Evolutionary conservation across 2,113 vertebrate species (phyloP).

Genomic region (Prionailurus viverrinus): DNA sequence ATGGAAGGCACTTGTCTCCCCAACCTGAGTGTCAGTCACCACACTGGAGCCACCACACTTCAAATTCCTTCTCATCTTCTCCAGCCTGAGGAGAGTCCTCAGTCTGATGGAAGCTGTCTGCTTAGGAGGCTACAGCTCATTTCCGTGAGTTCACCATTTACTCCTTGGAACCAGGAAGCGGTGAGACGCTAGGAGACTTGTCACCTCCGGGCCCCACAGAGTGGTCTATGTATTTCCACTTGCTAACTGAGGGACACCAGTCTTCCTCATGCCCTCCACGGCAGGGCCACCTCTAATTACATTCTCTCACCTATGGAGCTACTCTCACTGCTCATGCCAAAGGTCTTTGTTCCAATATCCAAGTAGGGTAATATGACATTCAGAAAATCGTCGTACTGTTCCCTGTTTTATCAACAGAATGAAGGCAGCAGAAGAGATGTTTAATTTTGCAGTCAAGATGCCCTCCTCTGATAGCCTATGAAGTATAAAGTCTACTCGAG

Average conservation of each 20-base stretch:
- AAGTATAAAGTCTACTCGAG: background rate
- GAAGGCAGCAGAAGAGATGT: conserved; percentile 4
- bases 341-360: background rate
- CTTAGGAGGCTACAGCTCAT: background rate
- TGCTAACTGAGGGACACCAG: background rate
- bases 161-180: background rate
- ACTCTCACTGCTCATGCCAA: background rate
- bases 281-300: background rate
- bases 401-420: background rate
- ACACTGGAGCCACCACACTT: background rate
- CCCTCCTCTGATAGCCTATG: background rate
- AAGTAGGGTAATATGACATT: background rate
- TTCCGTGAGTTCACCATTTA: background rate
- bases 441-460: background rate
- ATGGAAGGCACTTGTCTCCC: background rate
- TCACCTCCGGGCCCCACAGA: background rate
- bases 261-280: background rate
- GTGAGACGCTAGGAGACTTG: background rate
- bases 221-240: conserved; percentile 11
- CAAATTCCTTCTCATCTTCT: background rate
- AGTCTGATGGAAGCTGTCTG: background rate
- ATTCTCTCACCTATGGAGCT: background rate
- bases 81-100: background rate
- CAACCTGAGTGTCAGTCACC: background rate
- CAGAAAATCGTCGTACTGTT: background rate